Conservation (phyloP, 2,888 invertebrate genomes). For the Hypomecis punctinalis region DNA sequence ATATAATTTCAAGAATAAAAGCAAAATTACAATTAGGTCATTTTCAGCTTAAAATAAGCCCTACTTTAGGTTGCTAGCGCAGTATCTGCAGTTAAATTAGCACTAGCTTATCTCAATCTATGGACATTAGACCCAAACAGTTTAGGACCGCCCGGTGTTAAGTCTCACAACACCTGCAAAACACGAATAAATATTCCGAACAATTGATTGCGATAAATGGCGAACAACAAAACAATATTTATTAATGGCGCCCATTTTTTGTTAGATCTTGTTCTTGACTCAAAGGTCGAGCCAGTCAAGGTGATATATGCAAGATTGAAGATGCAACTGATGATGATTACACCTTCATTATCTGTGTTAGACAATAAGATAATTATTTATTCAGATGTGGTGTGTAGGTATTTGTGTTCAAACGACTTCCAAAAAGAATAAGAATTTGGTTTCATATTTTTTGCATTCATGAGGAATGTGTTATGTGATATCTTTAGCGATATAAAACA, state of each 20-base stretch:
- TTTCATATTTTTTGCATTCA: too few species aligned
- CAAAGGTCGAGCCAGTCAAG: slow-evolving; percentile 26
- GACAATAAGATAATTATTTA: neutral
- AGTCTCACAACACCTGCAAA: slow-evolving; percentile 27
- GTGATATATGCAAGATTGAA: slow-evolving; percentile 11
- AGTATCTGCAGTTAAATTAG: slow-evolving; percentile 5
- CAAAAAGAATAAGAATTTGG: too few species aligned
- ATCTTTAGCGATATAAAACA: too few species aligned
- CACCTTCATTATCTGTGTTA: slow-evolving; percentile 4
- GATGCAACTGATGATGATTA: slow-evolving; percentile 23
- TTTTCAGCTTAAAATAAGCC: neutral
- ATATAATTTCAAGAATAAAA: too few species aligned
- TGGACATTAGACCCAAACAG: slow-evolving; percentile 9
- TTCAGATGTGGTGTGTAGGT: neutral
- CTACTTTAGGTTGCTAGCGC: neutral
- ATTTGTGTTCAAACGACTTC: too few species aligned
- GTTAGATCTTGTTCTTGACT: slow-evolving; percentile 10
- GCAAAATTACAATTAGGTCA: neutral
- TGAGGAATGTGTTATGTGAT: too few species aligned
- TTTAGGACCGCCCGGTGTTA: slow-evolving; percentile 19
- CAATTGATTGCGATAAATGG: slow-evolving; percentile 42
- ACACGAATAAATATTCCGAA: slow-evolving; percentile 44
- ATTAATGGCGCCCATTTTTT: slow-evolving; percentile 47
- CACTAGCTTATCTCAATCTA: slow-evolving; percentile 13
- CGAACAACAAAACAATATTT: slow-evolving; percentile 41